Conservation (phyloP, 2,888 invertebrate species). For the Nebria salina region DNA sequence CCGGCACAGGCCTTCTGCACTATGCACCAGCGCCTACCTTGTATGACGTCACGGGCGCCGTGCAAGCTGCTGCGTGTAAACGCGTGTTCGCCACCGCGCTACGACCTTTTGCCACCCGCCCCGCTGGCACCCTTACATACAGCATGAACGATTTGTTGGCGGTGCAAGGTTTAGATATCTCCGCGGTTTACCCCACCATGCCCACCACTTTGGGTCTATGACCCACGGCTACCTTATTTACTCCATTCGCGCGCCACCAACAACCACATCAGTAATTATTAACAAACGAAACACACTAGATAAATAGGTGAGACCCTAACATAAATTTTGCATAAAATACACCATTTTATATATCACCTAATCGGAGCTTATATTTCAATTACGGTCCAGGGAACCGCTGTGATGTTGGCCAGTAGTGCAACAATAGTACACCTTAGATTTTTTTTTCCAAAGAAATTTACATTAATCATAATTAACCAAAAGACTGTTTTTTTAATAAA, state of each 20-base stretch:
- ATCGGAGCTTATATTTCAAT: background rate
- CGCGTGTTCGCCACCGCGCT: constrained; percentile 67
- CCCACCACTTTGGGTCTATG: constrained; percentile 69
- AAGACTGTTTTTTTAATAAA: constrained; percentile 25
- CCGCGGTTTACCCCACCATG: constrained; percentile 75
- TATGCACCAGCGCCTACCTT: constrained; percentile 59
- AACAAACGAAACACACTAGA: no score
- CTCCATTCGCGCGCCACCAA: background rate
- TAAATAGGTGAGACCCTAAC: no score
- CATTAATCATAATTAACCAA: background rate
- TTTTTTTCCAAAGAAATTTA: constrained; percentile 20
- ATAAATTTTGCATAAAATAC: no score
- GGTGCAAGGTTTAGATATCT: constrained; percentile 73
- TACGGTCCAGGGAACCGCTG: constrained; percentile 36
- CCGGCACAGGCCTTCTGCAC: constrained; percentile 55
- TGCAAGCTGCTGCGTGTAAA: constrained; percentile 58
- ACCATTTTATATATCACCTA: no score
- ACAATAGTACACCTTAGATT: constrained; percentile 25
- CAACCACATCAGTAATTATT: constrained; percentile 8
- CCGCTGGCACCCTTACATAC: constrained; percentile 70
- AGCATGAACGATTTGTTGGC: constrained; percentile 78
- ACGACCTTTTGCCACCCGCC: constrained; percentile 60
- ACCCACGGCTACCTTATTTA: constrained; percentile 61
- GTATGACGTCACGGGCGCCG: constrained; percentile 64
- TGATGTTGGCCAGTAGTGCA: constrained; percentile 25